These are phyloP conservation scores for Paramormyrops hopkinsi DNA, from an alignment of 2,797 vertebrate species.

Conservation along the genomic window DNA sequence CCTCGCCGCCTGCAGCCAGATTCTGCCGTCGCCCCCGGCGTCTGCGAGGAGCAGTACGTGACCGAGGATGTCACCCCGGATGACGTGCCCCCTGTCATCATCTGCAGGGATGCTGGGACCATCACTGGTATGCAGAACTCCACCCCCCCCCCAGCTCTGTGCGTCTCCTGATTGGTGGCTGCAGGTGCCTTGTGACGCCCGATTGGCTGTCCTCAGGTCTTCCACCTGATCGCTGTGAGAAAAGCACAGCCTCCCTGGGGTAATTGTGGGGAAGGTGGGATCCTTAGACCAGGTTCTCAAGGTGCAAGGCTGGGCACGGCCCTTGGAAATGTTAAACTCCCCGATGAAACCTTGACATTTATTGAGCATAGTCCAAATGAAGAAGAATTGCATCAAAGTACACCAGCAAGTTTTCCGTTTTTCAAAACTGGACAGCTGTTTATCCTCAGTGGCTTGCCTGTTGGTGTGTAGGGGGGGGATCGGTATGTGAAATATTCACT, in stretches of 20 bases:
- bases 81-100: constrained; percentile 55
- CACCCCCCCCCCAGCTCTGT: neutral
- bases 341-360: neutral
- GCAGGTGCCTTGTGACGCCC: neutral
- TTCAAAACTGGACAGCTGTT: neutral
- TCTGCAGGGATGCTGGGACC: constrained; percentile 89
- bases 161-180: neutral
- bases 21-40: constrained; percentile 51
- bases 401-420: neutral
- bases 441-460: neutral
- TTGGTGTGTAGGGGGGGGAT: neutral
- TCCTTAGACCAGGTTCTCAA: neutral
- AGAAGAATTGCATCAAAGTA: neutral
- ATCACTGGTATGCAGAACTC: constrained; percentile 77
- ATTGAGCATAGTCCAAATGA: neutral
- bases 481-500: neutral
- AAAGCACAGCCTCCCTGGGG: neutral
- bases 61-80: constrained; percentile 63
- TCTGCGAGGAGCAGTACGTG: constrained; percentile 75
- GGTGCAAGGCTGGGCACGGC: neutral
- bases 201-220: neutral
- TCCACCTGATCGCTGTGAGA: neutral
- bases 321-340: neutral
- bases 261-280: neutral
- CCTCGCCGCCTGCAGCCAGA: constrained; percentile 46